Conservation (phyloP, 2,113 vertebrate species). For the Neopipo cinnamomea region DNA sequence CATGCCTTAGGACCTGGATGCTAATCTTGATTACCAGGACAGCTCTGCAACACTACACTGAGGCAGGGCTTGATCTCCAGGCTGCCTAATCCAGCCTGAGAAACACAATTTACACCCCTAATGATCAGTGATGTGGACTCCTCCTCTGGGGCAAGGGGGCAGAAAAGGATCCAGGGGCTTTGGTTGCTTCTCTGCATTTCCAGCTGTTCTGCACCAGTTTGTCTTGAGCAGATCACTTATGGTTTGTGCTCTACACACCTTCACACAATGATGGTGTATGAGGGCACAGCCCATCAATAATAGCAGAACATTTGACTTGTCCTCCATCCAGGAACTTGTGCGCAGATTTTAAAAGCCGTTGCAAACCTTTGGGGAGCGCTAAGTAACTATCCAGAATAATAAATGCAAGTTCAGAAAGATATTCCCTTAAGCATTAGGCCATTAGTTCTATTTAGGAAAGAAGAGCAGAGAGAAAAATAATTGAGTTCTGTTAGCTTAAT, state of each 20-base stretch:
- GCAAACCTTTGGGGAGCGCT: not conserved
- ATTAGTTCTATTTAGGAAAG: not conserved
- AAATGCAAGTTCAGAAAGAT: not conserved
- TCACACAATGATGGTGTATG: not conserved
- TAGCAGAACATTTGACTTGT: not conserved
- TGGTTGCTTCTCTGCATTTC: not conserved
- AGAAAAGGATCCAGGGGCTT: not conserved
- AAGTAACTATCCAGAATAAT: not conserved
- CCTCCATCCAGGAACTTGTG: not conserved
- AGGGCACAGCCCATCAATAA: not conserved
- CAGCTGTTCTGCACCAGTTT: not conserved
- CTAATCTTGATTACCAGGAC: not conserved
- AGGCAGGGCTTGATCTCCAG: not conserved
- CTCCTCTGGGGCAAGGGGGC: not conserved
- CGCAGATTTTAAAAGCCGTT: not conserved
- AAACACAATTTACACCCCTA: not conserved
- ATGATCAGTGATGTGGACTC: not conserved
- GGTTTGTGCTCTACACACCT: not conserved
- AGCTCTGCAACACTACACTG: not conserved
- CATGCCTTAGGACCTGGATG: not conserved
- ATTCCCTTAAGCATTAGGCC: not conserved
- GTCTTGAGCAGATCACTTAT: not conserved
- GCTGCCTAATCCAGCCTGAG: not conserved
- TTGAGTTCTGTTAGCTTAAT: not conserved
- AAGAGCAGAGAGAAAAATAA: not conserved